phyloP scores from a whole-genome alignment of 2,888 invertebrate species.

The Campaea margaritaria region DNA sequence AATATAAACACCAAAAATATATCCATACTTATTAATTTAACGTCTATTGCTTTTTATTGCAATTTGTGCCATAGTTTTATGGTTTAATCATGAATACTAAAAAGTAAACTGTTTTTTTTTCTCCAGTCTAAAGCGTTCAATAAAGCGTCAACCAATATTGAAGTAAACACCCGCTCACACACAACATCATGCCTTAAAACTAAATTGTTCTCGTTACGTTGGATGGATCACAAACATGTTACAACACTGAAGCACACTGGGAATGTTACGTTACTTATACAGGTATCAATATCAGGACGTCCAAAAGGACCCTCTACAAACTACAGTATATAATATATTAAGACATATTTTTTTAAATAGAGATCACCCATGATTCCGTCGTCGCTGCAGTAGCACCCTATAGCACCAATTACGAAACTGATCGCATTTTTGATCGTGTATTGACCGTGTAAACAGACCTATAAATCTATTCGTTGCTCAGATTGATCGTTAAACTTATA shows the following conservation, averaged over 20 bases:
- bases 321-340: slow-evolving; percentile 78
- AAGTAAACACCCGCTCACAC: slow-evolving; percentile 66
- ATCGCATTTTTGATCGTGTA: slow-evolving; percentile 48
- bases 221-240: slow-evolving; percentile 84
- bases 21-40: neutral
- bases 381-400: slow-evolving; percentile 74
- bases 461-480: slow-evolving; percentile 63
- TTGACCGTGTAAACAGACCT: slow-evolving; percentile 48
- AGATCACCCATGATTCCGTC: slow-evolving; percentile 77
- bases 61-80: neutral
- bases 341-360: slow-evolving; percentile 74
- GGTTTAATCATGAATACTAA: neutral
- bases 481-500: slow-evolving; percentile 75
- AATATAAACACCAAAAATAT: neutral
- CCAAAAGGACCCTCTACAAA: slow-evolving; percentile 47
- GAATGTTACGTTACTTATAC: slow-evolving; percentile 82
- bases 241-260: slow-evolving; percentile 81
- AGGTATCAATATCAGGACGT: slow-evolving; percentile 81
- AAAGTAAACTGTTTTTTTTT: neutral
- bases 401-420: slow-evolving; percentile 64
- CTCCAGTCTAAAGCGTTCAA: slow-evolving; percentile 14
- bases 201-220: slow-evolving; percentile 71
- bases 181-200: slow-evolving; percentile 77
- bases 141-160: slow-evolving; percentile 61
- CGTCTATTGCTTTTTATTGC: slow-evolving; percentile 4